phyloP scores from a whole-genome alignment of 2,113 vertebrate genomes.

The Maccullochella peelii region DNA sequence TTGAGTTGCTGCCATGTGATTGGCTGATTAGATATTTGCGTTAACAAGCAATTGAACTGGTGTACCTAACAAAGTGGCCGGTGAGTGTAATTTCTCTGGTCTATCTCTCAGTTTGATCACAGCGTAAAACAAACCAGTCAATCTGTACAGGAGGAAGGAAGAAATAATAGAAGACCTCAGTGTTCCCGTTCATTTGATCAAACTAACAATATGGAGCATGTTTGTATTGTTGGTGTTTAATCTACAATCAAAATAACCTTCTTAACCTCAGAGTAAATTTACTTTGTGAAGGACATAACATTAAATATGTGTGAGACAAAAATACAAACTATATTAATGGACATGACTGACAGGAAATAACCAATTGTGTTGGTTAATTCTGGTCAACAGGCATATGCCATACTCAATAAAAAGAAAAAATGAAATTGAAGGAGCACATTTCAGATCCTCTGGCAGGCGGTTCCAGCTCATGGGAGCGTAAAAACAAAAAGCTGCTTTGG shows the following conservation, averaged over 20 bases:
- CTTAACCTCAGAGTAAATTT: neutral
- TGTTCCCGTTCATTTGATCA: neutral
- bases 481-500: conserved; percentile 1
- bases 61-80: no score
- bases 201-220: neutral
- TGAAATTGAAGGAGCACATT: neutral
- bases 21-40: no score
- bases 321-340: neutral
- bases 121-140: neutral
- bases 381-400: neutral
- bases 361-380: neutral
- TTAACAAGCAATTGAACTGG: no score
- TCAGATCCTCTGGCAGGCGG: neutral
- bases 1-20: no score
- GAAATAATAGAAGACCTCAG: neutral
- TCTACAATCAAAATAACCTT: neutral
- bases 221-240: neutral
- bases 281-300: neutral
- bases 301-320: neutral
- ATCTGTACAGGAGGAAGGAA: neutral
- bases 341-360: neutral
- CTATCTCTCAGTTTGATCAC: neutral
- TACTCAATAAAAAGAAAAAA: neutral
- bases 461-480: neutral
- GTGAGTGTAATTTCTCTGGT: no score